Evolutionary conservation across 2,888 invertebrate genomes (phyloP), one percentile per base, ranked within the genome.

Genomic region (Scaptomyza parva): DNA sequence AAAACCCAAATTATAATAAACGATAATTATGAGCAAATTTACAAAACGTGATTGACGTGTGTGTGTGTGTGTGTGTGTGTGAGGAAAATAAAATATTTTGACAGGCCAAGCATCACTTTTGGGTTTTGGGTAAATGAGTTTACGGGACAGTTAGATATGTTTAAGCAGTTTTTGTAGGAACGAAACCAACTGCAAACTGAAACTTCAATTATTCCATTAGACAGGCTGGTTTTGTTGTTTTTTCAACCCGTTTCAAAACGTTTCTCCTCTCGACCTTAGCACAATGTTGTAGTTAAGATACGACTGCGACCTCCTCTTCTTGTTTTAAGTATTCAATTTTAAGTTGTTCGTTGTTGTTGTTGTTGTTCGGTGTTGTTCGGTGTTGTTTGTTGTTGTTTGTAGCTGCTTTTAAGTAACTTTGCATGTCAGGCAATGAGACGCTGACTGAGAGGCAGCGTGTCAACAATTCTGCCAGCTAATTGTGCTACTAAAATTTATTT

Each of bases 391-490:
- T 62, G 35, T 26, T 61, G 26, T 47, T 20, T 28, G 18, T 40
- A 26, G 65, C 51, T 66, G 57, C 52, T 59, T 52, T 84, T 83
- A 86, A 82, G 86, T 86, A 83, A 84, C 81, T 83, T 83, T 83
- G 82, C 82, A 83, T 83, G 82, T 83, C 86, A 77, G 84, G 53
- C 83, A 70, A 47, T 44, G 58, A 52, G 53, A 43, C 57, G 35
- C 22, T 40, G 73, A 55, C 73, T 52, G 69, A 50, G 70, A 45
- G 65, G 58, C 75, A 61, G 77, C 78, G 66, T 80, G 82, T 84
- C 81, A 86, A 84, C 66, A 75, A 74, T 78, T 76, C 71, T 62
- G 65, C 64, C 75, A 70, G 84, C 86, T 83, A 86, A 83, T 83
- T 83, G 86, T 84, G 73, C 70, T 84, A 65, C 78, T 84, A 65